Evolutionary conservation across 2,797 vertebrate species (phyloP).

Genomic region (Strix occidentalis): DNA sequence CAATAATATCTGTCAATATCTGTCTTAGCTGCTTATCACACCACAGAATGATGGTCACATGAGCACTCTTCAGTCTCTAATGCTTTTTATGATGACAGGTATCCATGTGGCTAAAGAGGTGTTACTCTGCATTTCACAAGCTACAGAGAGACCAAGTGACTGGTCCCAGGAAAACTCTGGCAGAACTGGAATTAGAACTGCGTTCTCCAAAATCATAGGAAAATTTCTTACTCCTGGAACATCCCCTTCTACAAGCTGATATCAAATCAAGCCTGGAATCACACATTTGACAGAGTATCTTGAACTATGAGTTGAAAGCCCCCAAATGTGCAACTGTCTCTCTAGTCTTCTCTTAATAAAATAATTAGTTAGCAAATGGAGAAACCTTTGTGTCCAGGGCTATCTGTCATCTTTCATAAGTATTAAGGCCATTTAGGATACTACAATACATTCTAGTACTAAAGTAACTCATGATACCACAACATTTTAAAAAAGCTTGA

Average conservation of each 20-base stretch:
- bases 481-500: constrained; percentile 30
- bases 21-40: neutral
- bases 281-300: neutral
- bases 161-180: neutral
- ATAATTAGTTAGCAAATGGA: neutral
- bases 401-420: constrained; percentile 45
- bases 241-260: neutral
- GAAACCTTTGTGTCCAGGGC: constrained; percentile 14
- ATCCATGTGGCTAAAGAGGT: neutral
- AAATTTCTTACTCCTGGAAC: neutral
- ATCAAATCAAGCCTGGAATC: neutral
- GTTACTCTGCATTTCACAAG: neutral
- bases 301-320: neutral
- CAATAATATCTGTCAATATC: neutral
- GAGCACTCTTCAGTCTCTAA: neutral
- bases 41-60: neutral
- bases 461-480: constrained; percentile 44
- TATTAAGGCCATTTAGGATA: constrained; percentile 35
- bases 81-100: rapidly evolving
- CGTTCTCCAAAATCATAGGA: neutral
- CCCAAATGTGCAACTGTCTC: neutral
- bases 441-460: constrained; percentile 42
- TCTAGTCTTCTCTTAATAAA: neutral
- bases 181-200: neutral
- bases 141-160: neutral